Evolutionary conservation across 2,797 vertebrate genomes (phyloP).

Genomic region (Sebastolobus altivelis): DNA sequence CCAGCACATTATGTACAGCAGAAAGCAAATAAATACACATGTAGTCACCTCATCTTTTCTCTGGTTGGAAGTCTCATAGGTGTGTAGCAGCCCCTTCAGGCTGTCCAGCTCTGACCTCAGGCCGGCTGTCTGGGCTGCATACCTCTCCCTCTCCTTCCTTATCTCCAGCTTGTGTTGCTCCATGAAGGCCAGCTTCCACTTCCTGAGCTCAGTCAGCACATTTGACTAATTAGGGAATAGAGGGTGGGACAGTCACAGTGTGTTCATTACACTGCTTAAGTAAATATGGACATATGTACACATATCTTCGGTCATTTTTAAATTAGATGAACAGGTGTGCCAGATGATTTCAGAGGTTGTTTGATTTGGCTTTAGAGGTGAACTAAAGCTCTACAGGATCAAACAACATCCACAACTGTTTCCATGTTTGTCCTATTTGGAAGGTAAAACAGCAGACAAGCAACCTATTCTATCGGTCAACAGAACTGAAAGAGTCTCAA

Average conservation of each 20-base stretch:
- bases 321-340: background rate
- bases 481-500: background rate
- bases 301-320: background rate
- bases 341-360: background rate
- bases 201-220: conserved; percentile 91
- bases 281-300: conserved; percentile 23
- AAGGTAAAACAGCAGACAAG: background rate
- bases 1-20: background rate
- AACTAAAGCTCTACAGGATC: background rate
- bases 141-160: conserved; percentile 88
- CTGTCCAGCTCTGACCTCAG: conserved; percentile 85
- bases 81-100: conserved; percentile 89
- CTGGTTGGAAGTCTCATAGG: conserved; percentile 90
- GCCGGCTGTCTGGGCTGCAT: conserved; percentile 81
- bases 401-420: conserved; percentile 4
- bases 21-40: conserved; percentile 4
- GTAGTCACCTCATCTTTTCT: conserved; percentile 94
- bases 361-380: background rate
- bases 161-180: conserved; percentile 92
- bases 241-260: conserved; percentile 22
- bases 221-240: conserved; percentile 84
- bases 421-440: background rate
- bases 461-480: background rate
- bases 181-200: conserved; percentile 91
- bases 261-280: conserved; percentile 6